phyloP scores from a whole-genome alignment of 2,113 vertebrate species.

The Chlorodrepanis virens region DNA sequence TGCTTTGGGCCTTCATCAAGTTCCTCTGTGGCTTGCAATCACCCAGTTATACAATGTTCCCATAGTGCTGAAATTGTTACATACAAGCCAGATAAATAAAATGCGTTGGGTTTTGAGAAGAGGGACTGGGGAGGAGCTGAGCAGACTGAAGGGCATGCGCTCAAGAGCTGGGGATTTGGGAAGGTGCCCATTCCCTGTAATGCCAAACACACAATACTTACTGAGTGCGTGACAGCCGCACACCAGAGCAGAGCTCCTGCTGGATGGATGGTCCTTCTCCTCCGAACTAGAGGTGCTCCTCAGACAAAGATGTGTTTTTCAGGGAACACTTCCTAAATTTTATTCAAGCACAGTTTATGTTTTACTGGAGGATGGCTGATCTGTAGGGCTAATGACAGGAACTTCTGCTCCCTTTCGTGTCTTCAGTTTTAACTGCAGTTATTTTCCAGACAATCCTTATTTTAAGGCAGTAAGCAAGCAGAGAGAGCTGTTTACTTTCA shows the following conservation, averaged over 20 bases:
- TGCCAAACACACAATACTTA: too few species aligned
- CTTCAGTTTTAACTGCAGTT: not conserved
- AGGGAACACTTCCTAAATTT: not conserved
- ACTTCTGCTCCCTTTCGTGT: not conserved
- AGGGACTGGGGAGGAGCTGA: not conserved
- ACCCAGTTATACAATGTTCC: not conserved
- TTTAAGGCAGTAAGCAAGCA: not conserved
- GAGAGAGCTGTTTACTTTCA: not conserved
- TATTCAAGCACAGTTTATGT: not conserved
- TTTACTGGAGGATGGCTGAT: not conserved
- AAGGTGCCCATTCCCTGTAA: not conserved
- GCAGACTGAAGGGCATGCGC: not conserved
- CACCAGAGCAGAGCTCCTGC: not conserved
- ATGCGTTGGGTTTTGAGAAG: not conserved
- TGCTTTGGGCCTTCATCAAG: not conserved
- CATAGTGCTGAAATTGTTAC: not conserved
- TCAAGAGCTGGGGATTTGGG: not conserved
- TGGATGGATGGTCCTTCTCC: not conserved
- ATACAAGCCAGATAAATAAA: not conserved
- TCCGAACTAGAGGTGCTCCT: not conserved
- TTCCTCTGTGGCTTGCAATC: not conserved
- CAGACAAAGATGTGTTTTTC: not conserved
- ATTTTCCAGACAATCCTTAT: not conserved
- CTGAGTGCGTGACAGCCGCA: not conserved
- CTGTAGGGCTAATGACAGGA: not conserved